Percentiles rank a stretch among this genome's conserved stretches.
Evolutionary conservation across 2,888 invertebrate genomes (phyloP).

Genomic region (Ypsolopha scabrella): DNA sequence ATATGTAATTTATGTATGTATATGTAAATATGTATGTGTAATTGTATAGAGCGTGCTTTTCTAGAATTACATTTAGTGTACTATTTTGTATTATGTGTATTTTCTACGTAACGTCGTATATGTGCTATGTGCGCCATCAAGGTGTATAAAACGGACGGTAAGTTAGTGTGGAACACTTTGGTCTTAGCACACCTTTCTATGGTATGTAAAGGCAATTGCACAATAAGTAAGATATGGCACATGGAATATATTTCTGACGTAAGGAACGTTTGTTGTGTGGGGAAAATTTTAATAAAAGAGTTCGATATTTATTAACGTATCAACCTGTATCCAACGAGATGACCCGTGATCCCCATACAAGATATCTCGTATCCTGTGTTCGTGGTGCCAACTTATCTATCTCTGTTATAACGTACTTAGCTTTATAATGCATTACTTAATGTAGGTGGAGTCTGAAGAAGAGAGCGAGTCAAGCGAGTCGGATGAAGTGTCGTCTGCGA

Average conservation of each 20-base stretch:
- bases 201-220: neutral
- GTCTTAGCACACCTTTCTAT: conserved; percentile 10
- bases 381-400: too few relatives aligned
- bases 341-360: too few relatives aligned
- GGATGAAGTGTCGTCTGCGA: conserved; percentile 85
- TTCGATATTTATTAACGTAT: too few relatives aligned
- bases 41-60: conserved; percentile 1
- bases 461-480: conserved; percentile 76
- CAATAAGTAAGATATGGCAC: too few relatives aligned
- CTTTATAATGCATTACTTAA: too few relatives aligned
- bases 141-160: conserved; percentile 23
- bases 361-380: too few relatives aligned
- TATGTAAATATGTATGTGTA: conserved; percentile 5
- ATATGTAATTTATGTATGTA: conserved; percentile 11
- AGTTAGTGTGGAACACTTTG: conserved; percentile 40
- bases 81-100: conserved; percentile 12
- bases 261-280: too few relatives aligned
- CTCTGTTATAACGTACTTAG: too few relatives aligned
- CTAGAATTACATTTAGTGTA: conserved; percentile 6
- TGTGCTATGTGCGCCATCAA: conserved; percentile 19
- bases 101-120: neutral
- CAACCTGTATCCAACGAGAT: too few relatives aligned
- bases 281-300: too few relatives aligned
- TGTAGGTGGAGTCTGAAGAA: conserved; percentile 59
- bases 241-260: too few relatives aligned